phyloP scores from a whole-genome alignment of 2,888 invertebrate species.

The Chaetogeoica ovagalla region DNA sequence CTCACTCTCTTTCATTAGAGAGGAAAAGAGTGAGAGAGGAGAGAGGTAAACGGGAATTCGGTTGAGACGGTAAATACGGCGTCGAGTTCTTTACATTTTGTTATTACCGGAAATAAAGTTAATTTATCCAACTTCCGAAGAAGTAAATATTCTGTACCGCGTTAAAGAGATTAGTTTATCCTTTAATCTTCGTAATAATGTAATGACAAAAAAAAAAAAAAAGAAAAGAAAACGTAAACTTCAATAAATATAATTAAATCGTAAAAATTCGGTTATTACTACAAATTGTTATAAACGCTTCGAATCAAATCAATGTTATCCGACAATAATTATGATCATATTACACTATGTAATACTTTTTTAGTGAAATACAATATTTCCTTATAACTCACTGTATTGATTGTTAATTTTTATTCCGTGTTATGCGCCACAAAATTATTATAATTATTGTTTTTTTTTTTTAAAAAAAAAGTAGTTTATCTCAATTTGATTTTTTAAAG shows the following conservation, averaged over 20 bases:
- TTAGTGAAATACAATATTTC: too few relatives aligned
- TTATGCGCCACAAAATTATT: too few relatives aligned
- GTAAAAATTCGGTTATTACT: background rate
- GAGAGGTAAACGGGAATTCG: slow-evolving; percentile 14
- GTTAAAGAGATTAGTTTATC: slow-evolving; percentile 2
- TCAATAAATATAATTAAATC: background rate
- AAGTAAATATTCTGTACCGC: background rate
- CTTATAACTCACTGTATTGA: too few relatives aligned
- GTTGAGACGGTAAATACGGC: slow-evolving; percentile 2
- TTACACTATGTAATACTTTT: too few relatives aligned
- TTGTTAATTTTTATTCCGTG: too few relatives aligned
- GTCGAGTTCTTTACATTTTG: slow-evolving; percentile 9
- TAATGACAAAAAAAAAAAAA: too few relatives aligned
- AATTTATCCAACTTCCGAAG: background rate
- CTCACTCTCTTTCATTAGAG: background rate
- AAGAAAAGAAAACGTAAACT: background rate
- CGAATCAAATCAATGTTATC: too few relatives aligned
- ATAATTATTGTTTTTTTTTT: too few relatives aligned
- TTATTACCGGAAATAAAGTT: background rate
- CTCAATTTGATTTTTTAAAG: too few relatives aligned
- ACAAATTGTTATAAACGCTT: background rate
- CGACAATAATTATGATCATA: too few relatives aligned
- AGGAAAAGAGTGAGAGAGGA: too few relatives aligned
- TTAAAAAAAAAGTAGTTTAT: too few relatives aligned
- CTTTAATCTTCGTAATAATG: slow-evolving; percentile 28